Evolutionary conservation across 2,113 vertebrate genomes (phyloP).

Genomic region (Brachypteracias leptosomus): DNA sequence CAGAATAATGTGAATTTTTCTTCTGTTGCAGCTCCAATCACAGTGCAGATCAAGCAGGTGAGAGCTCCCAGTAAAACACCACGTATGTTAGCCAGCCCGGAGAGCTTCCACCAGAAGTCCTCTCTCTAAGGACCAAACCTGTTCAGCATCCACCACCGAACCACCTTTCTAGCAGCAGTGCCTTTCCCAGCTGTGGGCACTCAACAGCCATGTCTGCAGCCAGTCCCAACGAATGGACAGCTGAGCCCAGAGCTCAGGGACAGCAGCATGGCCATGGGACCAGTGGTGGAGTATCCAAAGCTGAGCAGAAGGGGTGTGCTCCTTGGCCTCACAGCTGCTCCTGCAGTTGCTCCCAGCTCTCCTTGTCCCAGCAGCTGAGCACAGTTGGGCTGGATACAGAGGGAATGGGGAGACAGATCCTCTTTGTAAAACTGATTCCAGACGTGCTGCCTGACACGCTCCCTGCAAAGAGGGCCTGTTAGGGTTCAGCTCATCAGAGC

Average conservation of each 20-base stretch:
- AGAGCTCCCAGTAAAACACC: background rate
- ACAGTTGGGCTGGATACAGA: background rate
- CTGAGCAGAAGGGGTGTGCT: background rate
- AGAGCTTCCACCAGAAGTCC: background rate
- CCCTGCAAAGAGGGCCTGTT: background rate
- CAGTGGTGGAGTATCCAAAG: accelerated
- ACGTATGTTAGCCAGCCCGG: background rate
- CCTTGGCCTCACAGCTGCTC: background rate
- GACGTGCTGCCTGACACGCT: background rate
- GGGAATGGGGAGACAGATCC: background rate
- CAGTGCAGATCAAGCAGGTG: background rate
- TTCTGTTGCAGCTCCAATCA: background rate
- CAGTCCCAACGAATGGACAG: accelerated
- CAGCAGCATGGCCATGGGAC: accelerated
- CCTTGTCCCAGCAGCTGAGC: slow-evolving; percentile 42
- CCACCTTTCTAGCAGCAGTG: background rate
- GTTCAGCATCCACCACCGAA: background rate
- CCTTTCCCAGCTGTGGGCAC: background rate
- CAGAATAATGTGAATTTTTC: background rate
- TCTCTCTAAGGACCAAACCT: background rate
- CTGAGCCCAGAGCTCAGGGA: background rate
- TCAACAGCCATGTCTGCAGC: background rate
- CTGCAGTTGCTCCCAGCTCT: slow-evolving; percentile 31
- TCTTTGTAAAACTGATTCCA: slow-evolving; percentile 29
- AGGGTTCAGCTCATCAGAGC: background rate